phyloP scores from a whole-genome alignment of 2,113 vertebrate genomes.

The Atherinomorus stipes region DNA sequence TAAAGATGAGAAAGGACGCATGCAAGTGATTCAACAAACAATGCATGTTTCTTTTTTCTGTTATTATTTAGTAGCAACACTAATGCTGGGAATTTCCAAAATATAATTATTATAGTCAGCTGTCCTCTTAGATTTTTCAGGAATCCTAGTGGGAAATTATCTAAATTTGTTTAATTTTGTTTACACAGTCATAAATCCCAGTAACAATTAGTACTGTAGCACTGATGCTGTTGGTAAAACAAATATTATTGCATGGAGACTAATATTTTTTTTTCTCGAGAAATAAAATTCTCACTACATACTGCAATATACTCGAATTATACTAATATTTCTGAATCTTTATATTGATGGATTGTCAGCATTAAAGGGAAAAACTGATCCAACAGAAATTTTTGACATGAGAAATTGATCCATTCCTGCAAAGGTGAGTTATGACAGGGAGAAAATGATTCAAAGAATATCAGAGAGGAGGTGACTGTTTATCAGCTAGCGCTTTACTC shows the following conservation, averaged over 20 bases:
- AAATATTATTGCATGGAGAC: slow-evolving; percentile 10
- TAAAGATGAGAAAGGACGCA: no score
- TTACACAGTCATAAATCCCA: slow-evolving; percentile 2
- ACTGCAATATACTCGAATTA: no score
- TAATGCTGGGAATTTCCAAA: neutral
- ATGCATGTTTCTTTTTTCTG: slow-evolving; percentile 3
- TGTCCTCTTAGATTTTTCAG: neutral
- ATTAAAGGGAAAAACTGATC: neutral
- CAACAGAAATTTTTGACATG: neutral
- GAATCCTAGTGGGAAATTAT: slow-evolving; percentile 1
- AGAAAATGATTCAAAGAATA: neutral
- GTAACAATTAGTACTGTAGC: neutral
- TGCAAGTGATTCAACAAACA: no score
- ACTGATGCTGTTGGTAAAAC: neutral
- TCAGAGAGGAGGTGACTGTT: slow-evolving; percentile 15
- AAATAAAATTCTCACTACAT: no score
- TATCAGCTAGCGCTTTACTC: slow-evolving; percentile 18
- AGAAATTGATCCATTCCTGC: neutral
- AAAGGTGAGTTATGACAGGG: neutral
- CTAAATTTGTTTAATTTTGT: slow-evolving; percentile 23
- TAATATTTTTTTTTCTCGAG: no score
- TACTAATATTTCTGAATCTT: no score
- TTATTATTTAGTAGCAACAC: neutral
- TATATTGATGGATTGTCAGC: neutral
- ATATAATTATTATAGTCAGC: slow-evolving; percentile 4